These are phyloP conservation scores for Matsumyia berberina DNA, from an alignment of 2,888 invertebrate genomes.

Conservation along the genomic window DNA sequence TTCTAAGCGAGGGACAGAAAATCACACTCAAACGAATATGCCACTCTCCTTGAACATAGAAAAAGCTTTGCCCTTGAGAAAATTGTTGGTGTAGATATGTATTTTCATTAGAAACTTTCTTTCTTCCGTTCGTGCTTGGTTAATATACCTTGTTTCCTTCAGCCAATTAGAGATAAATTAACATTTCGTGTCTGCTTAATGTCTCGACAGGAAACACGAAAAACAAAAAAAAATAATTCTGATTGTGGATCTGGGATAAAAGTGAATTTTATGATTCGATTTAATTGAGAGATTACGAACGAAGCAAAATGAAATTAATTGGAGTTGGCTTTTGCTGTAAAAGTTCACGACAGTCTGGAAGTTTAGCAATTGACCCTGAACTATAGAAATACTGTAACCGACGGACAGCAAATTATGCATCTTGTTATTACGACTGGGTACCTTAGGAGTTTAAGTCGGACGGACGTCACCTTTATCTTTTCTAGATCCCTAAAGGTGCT, in stretches of 20 bases:
- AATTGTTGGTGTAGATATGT: conserved; percentile 3
- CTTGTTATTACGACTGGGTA: too few species aligned
- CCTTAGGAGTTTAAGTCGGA: too few species aligned
- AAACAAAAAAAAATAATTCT: conserved; percentile 8
- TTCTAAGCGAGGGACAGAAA: conserved; percentile 58
- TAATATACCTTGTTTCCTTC: conserved; percentile 66
- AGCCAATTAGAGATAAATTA: conserved; percentile 70
- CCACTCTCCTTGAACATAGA: conserved; percentile 2
- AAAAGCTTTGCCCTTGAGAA: conserved; percentile 59
- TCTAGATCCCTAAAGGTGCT: too few species aligned
- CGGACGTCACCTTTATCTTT: too few species aligned
- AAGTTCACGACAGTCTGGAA: background rate
- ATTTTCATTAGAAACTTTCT: conserved; percentile 36
- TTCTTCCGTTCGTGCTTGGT: conserved; percentile 66
- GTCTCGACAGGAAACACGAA: conserved; percentile 62
- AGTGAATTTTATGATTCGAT: conserved; percentile 57
- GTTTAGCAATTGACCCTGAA: background rate
- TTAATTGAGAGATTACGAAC: conserved; percentile 36
- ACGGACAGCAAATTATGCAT: too few species aligned
- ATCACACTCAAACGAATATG: too few species aligned
- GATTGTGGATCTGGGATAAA: conserved; percentile 20
- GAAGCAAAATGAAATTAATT: conserved; percentile 1
- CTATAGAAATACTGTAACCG: background rate
- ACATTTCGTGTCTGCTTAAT: conserved; percentile 67
- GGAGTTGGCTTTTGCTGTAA: conserved; percentile 23